Percentiles rank a stretch among this genome's conserved stretches.
These are phyloP conservation scores for Mesembrinibis cayennensis DNA, from an alignment of 2,113 vertebrate genomes.

Conservation along the genomic window DNA sequence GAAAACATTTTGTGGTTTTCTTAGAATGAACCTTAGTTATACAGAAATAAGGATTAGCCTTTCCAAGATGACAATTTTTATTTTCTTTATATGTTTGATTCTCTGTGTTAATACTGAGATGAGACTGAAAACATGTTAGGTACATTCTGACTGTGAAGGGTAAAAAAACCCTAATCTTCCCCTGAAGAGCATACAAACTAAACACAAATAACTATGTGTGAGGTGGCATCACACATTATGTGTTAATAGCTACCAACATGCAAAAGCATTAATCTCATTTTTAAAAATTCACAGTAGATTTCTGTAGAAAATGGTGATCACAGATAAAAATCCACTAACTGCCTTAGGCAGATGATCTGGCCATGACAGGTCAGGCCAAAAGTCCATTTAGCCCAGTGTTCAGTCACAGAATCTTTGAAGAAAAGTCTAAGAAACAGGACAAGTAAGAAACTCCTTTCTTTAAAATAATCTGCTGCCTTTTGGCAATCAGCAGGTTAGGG, in stretches of 20 bases:
- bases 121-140: neutral
- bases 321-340: neutral
- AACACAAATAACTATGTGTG: neutral
- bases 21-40: neutral
- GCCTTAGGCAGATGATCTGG: neutral
- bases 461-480: neutral
- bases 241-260: neutral
- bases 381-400: neutral
- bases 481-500: neutral
- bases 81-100: neutral
- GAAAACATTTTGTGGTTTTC: neutral
- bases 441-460: neutral
- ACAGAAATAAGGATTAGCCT: neutral
- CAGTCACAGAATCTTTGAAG: neutral
- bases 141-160: neutral
- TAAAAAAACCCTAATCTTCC: accelerated
- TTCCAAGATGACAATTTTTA: neutral
- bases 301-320: neutral
- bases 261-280: neutral
- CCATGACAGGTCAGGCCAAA: neutral
- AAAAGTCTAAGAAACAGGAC: neutral
- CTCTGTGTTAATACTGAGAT: neutral
- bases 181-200: neutral
- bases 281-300: neutral
- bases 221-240: neutral